Evolutionary conservation across 2,797 vertebrate genomes (phyloP), one percentile per base, ranked within the genome.

Genomic region (Limnodromus scolopaceus): DNA sequence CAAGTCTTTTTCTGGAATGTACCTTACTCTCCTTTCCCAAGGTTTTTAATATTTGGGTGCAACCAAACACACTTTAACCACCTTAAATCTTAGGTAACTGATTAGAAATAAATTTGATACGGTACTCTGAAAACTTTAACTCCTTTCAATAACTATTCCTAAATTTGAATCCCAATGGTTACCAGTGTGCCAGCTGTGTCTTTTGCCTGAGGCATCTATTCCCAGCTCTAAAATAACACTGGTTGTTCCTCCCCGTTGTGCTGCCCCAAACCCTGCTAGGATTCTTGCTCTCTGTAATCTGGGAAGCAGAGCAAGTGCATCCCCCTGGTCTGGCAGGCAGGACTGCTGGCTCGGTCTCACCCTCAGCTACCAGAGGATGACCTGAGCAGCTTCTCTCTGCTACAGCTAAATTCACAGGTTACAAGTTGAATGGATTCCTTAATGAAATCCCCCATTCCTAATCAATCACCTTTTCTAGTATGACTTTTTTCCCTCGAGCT

Each of bases 241-340:
- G 2, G 10, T 2, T 49, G 3, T 20, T 88, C 14, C 25, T 58
- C 20, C 6, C 7, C 14, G 15, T 28, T 23, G 41, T 2, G 8
- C 6, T 74, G 11, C 28, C 13, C 5, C 27, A 43, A 86, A 49
- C 4, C 4, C 9, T 41, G 8, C 32, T 34, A 74, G 17, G 13
- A 68, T 13, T 6, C 24, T 53, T 90, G 57, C 5, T 16, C 30
- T 24, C 8, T 46, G 34, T 36, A 36, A 85, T 36, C 27, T 9
- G 7, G 25, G 11, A 12, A 55, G 9, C 2, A 11, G 20, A 81
- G 25, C 0, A 0, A 38, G 16, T 13, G 23, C 2, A 60, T 14
- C 30, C 11, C 53, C 51, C 18, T 6, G 15, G 1, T 71, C 17
- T 53, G 64, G 30, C 23, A 87, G 28, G 27, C 32, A 55, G n/a